phyloP scores from a whole-genome alignment of 23 tunicate genomes.

The Styela plicata region DNA sequence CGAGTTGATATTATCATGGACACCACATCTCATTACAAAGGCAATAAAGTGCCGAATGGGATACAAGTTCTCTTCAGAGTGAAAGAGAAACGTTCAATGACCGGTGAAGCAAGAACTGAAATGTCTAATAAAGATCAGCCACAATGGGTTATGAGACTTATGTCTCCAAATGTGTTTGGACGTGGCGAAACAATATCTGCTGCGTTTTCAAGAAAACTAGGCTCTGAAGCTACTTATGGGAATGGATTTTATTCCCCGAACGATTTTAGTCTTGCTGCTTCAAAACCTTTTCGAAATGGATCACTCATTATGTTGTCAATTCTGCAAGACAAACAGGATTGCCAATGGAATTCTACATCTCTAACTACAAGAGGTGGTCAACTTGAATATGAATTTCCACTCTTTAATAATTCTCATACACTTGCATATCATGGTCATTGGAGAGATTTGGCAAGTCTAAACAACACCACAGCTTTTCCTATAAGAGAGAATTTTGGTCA shows the following conservation, averaged over 20 bases:
- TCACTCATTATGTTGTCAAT: constrained; percentile 19
- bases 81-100: constrained; percentile 46
- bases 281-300: constrained; percentile 47
- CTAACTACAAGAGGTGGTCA: constrained; percentile 48
- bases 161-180: constrained; percentile 76
- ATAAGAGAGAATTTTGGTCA: constrained; percentile 68
- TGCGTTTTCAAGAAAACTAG: constrained; percentile 46
- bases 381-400: constrained; percentile 33
- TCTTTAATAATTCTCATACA: constrained; percentile 45
- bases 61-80: constrained; percentile 73
- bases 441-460: constrained; percentile 45
- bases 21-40: constrained; percentile 55
- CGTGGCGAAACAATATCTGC: constrained; percentile 68
- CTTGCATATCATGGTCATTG: constrained; percentile 57
- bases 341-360: constrained; percentile 54
- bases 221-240: background rate
- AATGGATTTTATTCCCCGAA: constrained; percentile 42
- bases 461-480: constrained; percentile 36
- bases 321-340: constrained; percentile 55
- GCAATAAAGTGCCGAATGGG: constrained; percentile 27
- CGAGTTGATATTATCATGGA: constrained; percentile 67
- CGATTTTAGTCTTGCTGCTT: constrained; percentile 40
- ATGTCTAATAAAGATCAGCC: constrained; percentile 76
- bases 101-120: constrained; percentile 66
- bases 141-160: constrained; percentile 58